phyloP scores from a whole-genome alignment of 2,797 vertebrate species.

The Cirrhinus molitorella region DNA sequence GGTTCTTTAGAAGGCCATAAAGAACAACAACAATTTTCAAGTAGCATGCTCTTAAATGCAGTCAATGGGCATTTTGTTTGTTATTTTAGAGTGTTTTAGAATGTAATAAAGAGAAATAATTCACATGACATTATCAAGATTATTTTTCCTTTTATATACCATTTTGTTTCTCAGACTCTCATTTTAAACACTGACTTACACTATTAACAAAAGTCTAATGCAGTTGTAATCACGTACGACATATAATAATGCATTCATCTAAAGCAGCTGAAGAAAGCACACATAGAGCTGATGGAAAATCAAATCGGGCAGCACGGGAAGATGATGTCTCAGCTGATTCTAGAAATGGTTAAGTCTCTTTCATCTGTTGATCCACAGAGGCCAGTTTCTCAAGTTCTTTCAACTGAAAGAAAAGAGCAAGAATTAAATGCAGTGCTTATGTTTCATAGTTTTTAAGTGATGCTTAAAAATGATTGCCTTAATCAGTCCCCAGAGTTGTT shows the following conservation, averaged over 20 bases:
- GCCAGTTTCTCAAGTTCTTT: constrained; percentile 90
- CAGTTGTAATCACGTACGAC: background rate
- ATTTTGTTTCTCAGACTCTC: constrained; percentile 27
- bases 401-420: constrained; percentile 74
- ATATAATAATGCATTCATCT: constrained; percentile 33
- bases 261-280: constrained; percentile 40
- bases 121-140: constrained; percentile 63
- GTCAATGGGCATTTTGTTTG: constrained; percentile 61
- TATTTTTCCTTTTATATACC: background rate
- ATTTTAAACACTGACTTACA: constrained; percentile 45
- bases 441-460: background rate
- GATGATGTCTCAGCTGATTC: constrained; percentile 63
- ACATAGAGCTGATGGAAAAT: constrained; percentile 17
- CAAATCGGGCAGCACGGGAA: constrained; percentile 2
- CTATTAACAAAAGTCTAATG: background rate
- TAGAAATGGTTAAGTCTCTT: constrained; percentile 88
- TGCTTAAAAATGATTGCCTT: background rate
- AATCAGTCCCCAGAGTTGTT: background rate
- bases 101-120: constrained; percentile 60
- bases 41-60: constrained; percentile 83
- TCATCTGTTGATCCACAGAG: constrained; percentile 90
- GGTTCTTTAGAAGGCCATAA: constrained; percentile 16
- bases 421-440: background rate
- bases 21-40: constrained; percentile 37
- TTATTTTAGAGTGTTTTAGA: constrained; percentile 47